Conservation (phyloP, 2,888 invertebrate genomes). For the Steromphala cineraria region DNA sequence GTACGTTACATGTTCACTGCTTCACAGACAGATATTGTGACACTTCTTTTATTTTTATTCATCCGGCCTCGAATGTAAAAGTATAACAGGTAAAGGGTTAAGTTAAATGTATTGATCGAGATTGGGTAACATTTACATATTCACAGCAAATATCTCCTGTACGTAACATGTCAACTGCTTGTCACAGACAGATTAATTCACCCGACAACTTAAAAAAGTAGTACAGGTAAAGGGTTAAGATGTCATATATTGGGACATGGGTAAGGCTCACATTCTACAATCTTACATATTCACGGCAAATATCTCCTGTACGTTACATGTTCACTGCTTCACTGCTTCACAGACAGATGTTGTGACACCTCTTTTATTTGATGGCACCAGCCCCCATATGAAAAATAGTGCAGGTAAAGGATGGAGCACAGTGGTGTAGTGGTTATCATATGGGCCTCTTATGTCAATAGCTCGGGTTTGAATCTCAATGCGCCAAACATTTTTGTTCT, state of each 20-base stretch:
- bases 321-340: not conserved
- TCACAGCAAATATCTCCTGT: not conserved
- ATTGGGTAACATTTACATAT: not conserved
- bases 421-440: too few species aligned
- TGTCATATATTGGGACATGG: too few species aligned
- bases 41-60: not conserved
- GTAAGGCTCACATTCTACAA: not conserved
- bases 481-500: too few species aligned
- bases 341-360: not conserved
- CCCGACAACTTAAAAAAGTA: too few species aligned
- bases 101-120: too few species aligned
- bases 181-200: not conserved
- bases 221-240: too few species aligned
- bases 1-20: not conserved
- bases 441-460: too few species aligned
- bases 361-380: too few species aligned
- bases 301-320: not conserved
- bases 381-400: too few species aligned
- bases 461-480: too few species aligned
- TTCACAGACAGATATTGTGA: not conserved
- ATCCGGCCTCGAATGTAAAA: too few species aligned
- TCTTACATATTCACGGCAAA: not conserved
- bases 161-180: not conserved
- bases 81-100: not conserved
- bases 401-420: too few species aligned